Evolutionary conservation across 2,113 vertebrate genomes (phyloP), one percentile per base, ranked within the genome.

Genomic region (Marmota flaviventris): DNA sequence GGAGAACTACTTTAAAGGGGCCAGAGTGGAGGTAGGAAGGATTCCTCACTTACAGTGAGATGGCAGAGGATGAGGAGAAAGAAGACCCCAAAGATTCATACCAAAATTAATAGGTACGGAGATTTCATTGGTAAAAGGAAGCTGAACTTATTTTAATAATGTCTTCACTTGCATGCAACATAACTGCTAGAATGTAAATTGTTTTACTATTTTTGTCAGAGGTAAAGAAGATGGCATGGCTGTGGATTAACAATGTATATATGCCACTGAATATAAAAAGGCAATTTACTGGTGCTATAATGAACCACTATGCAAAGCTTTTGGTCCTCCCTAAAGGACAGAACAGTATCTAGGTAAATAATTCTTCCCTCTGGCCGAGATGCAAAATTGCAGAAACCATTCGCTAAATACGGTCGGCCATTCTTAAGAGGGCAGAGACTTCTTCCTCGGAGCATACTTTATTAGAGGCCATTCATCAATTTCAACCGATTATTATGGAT

Each of bases 371-470:
- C n/a, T 3, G 25, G 78, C n/a, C 0, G 39, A 89, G 86, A 53
- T 65, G 86, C 69, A 85, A 89, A 93, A 95, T 34, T 63, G 95
- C 86, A 94, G 69, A 89, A 93, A 76, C 63, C 87, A 67, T 48
- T 51, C 20, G 42, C 86, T 89, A 86, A 94, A 93, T 72, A 63
- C 5, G 75, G 70, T 73, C 29, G 45, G 83, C 45, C 73, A n/a
- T 81, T 89, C 70, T 72, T 76, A 61, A 76, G 83, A 89, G 78
- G 42, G 70, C 82, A 48, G 78, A 70, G 82, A 56, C 82, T 37
- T 24, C 24, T 63, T 89, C 56, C 14, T 48, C 53, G 0, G 32
- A 53, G 67, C 63, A 27, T 69, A 69, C 72, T 77, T 93, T 53
- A 78, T 86, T 85, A 85, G 37, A 82, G 77, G 39, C 37, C 86